Conservation (phyloP, 2,888 invertebrate genomes). For the Cantharis rustica region DNA sequence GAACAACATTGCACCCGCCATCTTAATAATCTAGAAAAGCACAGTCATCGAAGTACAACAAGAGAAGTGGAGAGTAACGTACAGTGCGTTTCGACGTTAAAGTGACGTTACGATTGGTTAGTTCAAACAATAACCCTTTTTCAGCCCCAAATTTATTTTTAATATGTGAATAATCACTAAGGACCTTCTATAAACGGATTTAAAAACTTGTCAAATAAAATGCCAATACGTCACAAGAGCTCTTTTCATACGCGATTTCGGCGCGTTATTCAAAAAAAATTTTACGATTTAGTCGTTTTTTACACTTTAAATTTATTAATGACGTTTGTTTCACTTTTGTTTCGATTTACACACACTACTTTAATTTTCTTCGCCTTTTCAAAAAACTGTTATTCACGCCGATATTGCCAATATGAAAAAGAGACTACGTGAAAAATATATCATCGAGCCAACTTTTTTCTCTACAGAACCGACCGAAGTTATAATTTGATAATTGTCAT, state of each 20-base stretch:
- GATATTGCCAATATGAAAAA: background rate
- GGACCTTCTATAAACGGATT: background rate
- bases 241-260: background rate
- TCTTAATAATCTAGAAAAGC: slow-evolving; percentile 60
- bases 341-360: background rate
- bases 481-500: too few species aligned
- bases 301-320: background rate
- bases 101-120: background rate
- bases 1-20: slow-evolving; percentile 91
- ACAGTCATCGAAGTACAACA: slow-evolving; percentile 52
- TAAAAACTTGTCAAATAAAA: background rate
- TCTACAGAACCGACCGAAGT: too few species aligned
- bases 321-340: background rate
- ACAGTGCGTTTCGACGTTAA: background rate
- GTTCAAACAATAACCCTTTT: background rate
- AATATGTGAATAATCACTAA: background rate
- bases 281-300: background rate
- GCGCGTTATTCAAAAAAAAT: background rate
- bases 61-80: background rate
- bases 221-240: background rate
- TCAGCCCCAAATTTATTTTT: background rate
- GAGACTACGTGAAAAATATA: background rate
- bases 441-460: too few species aligned
- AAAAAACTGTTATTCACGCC: background rate
- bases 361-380: too few species aligned